Evolutionary conservation across 2,797 vertebrate species (phyloP), one percentile per base, ranked within the genome.

Genomic region (Oreonectes daqikongensis): DNA sequence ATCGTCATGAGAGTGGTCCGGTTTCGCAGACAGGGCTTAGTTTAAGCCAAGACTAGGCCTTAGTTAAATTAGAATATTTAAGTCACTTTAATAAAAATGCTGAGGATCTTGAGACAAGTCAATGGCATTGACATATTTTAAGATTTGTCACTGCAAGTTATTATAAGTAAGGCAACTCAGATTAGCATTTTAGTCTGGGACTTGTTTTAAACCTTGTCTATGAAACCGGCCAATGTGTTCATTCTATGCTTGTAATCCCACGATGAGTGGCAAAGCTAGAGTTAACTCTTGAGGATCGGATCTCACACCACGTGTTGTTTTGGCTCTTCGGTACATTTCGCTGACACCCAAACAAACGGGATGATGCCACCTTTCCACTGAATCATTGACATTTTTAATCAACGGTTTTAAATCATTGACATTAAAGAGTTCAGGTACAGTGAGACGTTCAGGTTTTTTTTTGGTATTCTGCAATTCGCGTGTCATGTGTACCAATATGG

Each of bases 231-330:
- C n/a, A n/a, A n/a, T n/a, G 40, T n/a, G 55, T 35, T 35, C 4
- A 22, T 7, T 50, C 18, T 15, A 18, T 15, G 42, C 17, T 52
- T 72, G 15, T 59, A 46, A 46, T 28, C 12, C 7, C 10, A 6
- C 6, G 24, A 1, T 2, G 48, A 53, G 61, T 55, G 61, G 60
- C 48, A 65, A 20, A 2, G 48, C 61, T 65, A 65, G 72, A 50
- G 44, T 63, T 38, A 8, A 20, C 7, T 50, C 48, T 32, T 2
- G 15, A 9, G 71, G 1, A 1, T 66, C 24, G 1, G 40, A 26
- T 48, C 28, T 55, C 64, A 24, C 20, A 68, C 26, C 73, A 75
- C 73, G 64, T 75, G 73, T 60, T 68, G 72, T 75, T 75, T 68
- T 68, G 73, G 52, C 64, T 52, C 61, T 57, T 66, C 15, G 30